phyloP scores from a whole-genome alignment of 2,888 invertebrate genomes.

The Masnerella sp. region DNA sequence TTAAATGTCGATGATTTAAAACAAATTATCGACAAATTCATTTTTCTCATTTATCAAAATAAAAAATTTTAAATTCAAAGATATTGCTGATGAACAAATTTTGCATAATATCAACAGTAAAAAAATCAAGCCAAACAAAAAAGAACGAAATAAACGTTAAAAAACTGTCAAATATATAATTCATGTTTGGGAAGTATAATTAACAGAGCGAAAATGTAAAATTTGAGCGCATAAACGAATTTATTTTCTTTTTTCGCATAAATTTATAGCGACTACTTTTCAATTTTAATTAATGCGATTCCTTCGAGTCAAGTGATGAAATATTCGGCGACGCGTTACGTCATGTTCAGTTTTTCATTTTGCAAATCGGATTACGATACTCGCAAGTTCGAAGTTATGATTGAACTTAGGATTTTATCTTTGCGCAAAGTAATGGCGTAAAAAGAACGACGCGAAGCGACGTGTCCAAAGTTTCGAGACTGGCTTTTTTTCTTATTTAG shows the following conservation, averaged over 20 bases:
- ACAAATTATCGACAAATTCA: too few relatives aligned
- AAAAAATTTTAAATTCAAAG: too few relatives aligned
- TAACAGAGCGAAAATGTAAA: too few relatives aligned
- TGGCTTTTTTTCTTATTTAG: constrained; percentile 3
- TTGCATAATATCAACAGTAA: too few relatives aligned
- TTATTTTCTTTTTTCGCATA: neutral
- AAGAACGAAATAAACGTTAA: too few relatives aligned
- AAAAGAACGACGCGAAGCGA: constrained; percentile 4
- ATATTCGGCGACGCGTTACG: constrained; percentile 23
- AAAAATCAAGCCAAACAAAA: too few relatives aligned
- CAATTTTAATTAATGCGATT: constrained; percentile 68
- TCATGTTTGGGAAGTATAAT: too few relatives aligned
- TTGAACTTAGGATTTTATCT: constrained; percentile 29
- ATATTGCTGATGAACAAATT: too few relatives aligned
- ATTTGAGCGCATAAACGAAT: neutral
- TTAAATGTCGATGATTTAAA: too few relatives aligned
- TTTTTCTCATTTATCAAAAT: too few relatives aligned
- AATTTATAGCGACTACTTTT: too few relatives aligned
- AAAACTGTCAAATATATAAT: too few relatives aligned
- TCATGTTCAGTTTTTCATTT: constrained; percentile 19
- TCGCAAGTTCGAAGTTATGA: constrained; percentile 31
- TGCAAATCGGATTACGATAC: constrained; percentile 27
- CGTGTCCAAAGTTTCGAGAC: constrained; percentile 14
- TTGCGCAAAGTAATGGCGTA: constrained; percentile 14
- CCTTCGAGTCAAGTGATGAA: constrained; percentile 11